phyloP scores from a whole-genome alignment of 2,797 vertebrate species.

The Apodemus agrarius region DNA sequence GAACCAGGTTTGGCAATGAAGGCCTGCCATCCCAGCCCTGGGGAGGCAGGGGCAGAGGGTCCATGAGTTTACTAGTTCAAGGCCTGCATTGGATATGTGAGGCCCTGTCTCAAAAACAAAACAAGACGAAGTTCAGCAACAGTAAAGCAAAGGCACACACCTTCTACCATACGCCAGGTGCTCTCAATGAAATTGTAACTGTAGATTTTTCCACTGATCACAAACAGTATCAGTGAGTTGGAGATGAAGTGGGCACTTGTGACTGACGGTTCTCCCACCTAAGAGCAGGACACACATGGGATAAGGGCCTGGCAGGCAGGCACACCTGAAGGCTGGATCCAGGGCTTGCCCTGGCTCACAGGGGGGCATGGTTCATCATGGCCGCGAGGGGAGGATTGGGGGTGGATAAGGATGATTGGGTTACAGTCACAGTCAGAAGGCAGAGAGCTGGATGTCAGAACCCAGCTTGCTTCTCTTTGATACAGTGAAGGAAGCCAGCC shows the following conservation, averaged over 20 bases:
- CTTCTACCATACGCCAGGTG: rapidly evolving
- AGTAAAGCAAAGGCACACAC: neutral
- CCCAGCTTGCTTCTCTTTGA: neutral
- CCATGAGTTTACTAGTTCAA: neutral
- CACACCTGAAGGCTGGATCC: too few species aligned
- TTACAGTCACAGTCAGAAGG: neutral
- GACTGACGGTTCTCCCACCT: neutral
- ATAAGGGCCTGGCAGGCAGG: too few species aligned
- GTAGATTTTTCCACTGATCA: neutral
- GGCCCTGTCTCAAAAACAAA: neutral
- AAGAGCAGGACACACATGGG: neutral
- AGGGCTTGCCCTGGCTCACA: neutral
- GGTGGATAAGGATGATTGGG: neutral
- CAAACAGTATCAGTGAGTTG: neutral
- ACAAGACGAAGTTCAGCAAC: neutral
- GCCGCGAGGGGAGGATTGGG: too few species aligned
- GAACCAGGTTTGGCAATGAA: too few species aligned
- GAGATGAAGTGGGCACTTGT: neutral
- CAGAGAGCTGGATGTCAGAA: neutral
- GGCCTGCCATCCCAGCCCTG: neutral
- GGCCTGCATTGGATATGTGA: neutral
- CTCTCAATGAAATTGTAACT: rapidly evolving
- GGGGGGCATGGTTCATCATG: neutral
- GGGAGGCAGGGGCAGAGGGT: neutral
- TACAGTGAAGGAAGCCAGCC: neutral